Base-by-base conservation (phyloP, 2,797 vertebrate species). In the Lutjanus campechanus region DNA sequence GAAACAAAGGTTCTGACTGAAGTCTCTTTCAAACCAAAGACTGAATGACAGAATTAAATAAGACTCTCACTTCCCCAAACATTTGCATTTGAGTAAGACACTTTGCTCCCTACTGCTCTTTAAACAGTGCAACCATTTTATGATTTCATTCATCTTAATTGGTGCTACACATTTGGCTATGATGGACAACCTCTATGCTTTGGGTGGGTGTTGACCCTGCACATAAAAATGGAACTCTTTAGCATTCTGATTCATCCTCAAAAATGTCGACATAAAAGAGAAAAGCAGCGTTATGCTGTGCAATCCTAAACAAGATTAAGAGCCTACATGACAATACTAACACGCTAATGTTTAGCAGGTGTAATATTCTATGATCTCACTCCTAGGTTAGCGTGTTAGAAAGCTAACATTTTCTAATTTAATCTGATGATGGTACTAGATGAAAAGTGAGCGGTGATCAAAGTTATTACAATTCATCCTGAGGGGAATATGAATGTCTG, bases 71-170 rank as follows among this genome's bases (percentile, higher is more conserved):
- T 20, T 9, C 4, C 8, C 29, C 10, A 11, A 8, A 36, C 46
- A 71, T 59, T 60, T 36, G 55, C 55, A 56, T 46, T 46, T 58
- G 53, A 67, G 49, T 13, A 54, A 68, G 36, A 41, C 20, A 44
- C 53, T 56, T 11, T 46, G n/a, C 22, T 20, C 5, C 29, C 11
- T 46, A 69, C 40, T 69, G 40, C 4, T 46, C n/a, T 16, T 22
- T 5, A 44, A 65, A 8, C 12, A 20, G 41, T n/a, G 41, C 36
- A 19, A 17, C 36, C 56, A 36, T 36, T 36, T 36, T 41, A 41
- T 0, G 17, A 60, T 41, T 20, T 44, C 44, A 61, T 46, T 44
- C 8, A 29, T 64, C 46, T 36, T 36, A 36, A 36, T 5, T 36
- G 29, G 29, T 5, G 5, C 29, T 36, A 36, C 29, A 36, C 29